phyloP scores from a whole-genome alignment of 2,797 vertebrate species.

The Chelidonichthys spinosus region DNA sequence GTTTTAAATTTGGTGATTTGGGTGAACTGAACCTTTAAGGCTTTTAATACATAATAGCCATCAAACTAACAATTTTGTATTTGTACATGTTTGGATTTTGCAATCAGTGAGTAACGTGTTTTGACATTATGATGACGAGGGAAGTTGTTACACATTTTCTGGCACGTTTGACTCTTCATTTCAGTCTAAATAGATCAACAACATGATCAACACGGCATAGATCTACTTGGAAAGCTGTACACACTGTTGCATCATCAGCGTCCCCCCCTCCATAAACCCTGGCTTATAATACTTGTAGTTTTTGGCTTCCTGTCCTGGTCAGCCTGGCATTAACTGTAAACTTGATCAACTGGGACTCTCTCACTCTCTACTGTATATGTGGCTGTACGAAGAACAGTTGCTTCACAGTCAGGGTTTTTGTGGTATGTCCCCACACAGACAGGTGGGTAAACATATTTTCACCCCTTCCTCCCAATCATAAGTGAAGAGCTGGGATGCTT shows the following conservation, averaged over 20 bases:
- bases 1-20: not conserved
- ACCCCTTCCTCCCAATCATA: constrained; percentile 18
- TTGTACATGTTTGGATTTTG: not conserved
- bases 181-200: constrained; percentile 6
- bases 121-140: not conserved
- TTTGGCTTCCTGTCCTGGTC: not conserved
- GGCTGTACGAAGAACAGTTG: constrained; percentile 21
- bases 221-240: not conserved
- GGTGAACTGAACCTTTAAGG: constrained; percentile 2
- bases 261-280: not conserved
- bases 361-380: constrained; percentile 11
- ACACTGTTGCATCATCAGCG: constrained; percentile 15
- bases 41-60: not conserved
- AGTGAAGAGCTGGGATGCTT: constrained; percentile 45
- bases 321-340: not conserved
- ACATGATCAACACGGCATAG: not conserved
- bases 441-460: constrained; percentile 49
- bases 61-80: not conserved
- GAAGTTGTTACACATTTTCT: not conserved
- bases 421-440: constrained; percentile 13
- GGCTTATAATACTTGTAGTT: constrained; percentile 24
- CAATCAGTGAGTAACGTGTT: not conserved
- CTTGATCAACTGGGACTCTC: fast-evolving
- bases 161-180: not conserved
- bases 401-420: constrained; percentile 5